phyloP scores from a whole-genome alignment of 2,888 invertebrate species.

The Myathropa florea region DNA sequence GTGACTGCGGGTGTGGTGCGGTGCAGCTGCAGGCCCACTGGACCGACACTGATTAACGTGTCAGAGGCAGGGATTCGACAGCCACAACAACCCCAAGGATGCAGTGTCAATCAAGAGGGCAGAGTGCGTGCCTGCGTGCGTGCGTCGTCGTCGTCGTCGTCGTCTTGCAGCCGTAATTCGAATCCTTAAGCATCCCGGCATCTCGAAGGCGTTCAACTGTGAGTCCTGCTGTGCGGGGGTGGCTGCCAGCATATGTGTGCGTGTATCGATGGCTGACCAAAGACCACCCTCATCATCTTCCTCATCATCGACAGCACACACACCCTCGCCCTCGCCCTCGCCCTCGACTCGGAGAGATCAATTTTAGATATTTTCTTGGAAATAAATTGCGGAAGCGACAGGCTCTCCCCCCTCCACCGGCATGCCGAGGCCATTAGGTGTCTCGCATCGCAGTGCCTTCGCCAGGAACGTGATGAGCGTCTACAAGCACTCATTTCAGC shows the following conservation, averaged over 20 bases:
- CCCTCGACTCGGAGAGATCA: slow-evolving; percentile 32
- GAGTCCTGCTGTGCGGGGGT: slow-evolving; percentile 43
- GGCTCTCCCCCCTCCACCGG: slow-evolving; percentile 17
- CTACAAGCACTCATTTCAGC: slow-evolving; percentile 54
- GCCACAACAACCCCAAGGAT: slow-evolving; percentile 57
- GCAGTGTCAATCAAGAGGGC: slow-evolving; percentile 29
- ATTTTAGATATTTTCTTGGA: slow-evolving; percentile 62
- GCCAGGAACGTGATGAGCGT: slow-evolving; percentile 62
- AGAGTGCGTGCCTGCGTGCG: not conserved
- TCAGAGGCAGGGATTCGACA: slow-evolving; percentile 62
- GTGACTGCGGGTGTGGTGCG: slow-evolving; percentile 6
- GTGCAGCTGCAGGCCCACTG: slow-evolving; percentile 63
- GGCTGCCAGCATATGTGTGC: slow-evolving; percentile 60
- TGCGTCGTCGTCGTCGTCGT: too few relatives aligned
- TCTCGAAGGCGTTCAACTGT: slow-evolving; percentile 59
- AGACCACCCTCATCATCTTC: slow-evolving; percentile 30
- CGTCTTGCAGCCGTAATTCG: slow-evolving; percentile 54
- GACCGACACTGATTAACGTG: slow-evolving; percentile 71
- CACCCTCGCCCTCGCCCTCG: slow-evolving; percentile 25
- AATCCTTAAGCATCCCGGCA: slow-evolving; percentile 59
- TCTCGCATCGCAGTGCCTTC: slow-evolving; percentile 32
- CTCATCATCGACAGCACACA: not conserved
- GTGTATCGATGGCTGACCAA: slow-evolving; percentile 42
- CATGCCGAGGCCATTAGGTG: slow-evolving; percentile 64
- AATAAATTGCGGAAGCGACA: slow-evolving; percentile 62